Evolutionary conservation across 2,113 vertebrate species (phyloP).

Genomic region (Dicaeum eximium): DNA sequence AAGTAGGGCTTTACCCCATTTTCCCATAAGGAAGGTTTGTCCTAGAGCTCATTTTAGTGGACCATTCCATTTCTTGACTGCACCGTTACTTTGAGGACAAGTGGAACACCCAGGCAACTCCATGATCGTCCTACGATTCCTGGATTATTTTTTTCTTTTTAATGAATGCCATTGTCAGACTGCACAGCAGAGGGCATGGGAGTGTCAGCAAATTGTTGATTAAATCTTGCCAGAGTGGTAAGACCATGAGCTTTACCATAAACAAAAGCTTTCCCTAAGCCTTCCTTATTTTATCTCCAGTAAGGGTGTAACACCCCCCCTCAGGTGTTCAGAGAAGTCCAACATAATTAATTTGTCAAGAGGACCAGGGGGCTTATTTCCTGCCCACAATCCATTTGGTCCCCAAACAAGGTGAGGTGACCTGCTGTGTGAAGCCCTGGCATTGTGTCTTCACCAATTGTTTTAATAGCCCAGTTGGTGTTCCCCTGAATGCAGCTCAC

Average conservation of each 20-base stretch:
- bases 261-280: not conserved
- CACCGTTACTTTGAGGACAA: not conserved
- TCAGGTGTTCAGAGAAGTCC: accelerated
- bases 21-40: not conserved
- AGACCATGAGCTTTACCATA: not conserved
- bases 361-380: not conserved
- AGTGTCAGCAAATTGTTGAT: not conserved
- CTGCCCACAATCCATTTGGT: not conserved
- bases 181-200: not conserved
- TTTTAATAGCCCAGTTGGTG: not conserved
- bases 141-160: not conserved
- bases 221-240: not conserved
- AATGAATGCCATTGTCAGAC: not conserved
- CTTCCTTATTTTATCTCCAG: not conserved
- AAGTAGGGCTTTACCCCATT: not conserved
- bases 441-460: not conserved
- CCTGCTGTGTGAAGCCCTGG: not conserved
- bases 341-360: not conserved
- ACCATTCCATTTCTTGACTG: not conserved
- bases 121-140: not conserved
- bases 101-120: not conserved
- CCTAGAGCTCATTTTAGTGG: not conserved
- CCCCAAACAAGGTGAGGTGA: not conserved
- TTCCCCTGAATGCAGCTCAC: not conserved
- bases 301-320: not conserved